Percentiles rank a stretch among this genome's conserved stretches.
phyloP scores from a whole-genome alignment of 2,888 invertebrate genomes.

The Acleris literana region DNA sequence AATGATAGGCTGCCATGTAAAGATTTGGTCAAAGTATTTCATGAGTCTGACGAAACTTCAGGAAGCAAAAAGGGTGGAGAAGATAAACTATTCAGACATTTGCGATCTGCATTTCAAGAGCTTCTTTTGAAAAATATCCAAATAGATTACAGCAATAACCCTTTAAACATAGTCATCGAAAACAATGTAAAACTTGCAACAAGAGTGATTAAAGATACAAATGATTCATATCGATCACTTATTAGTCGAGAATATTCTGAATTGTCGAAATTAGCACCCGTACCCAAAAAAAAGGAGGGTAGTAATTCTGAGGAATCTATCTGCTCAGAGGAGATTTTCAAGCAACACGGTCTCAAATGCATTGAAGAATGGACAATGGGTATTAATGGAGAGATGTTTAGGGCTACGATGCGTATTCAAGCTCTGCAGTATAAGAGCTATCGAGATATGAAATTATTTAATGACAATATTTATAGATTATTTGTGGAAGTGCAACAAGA shows the following conservation, averaged over 20 bases:
- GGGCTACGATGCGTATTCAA: conserved; percentile 72
- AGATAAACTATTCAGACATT: conserved; percentile 67
- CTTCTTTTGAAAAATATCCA: conserved; percentile 65
- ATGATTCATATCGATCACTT: conserved; percentile 60
- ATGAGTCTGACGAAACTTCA: conserved; percentile 62
- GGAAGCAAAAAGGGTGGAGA: conserved; percentile 64
- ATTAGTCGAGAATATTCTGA: conserved; percentile 69
- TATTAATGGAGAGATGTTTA: conserved; percentile 80
- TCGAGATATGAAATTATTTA: conserved; percentile 71
- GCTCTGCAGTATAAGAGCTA: conserved; percentile 68
- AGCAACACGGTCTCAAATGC: conserved; percentile 68
- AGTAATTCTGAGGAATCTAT: conserved; percentile 54
- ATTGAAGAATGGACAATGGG: conserved; percentile 84
- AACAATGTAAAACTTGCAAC: conserved; percentile 70
- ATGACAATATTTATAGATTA: conserved; percentile 67
- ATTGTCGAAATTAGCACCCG: conserved; percentile 60
- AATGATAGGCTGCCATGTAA: conserved; percentile 65
- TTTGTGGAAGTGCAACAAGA: conserved; percentile 72
- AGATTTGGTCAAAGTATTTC: conserved; percentile 66
- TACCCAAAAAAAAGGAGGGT: conserved; percentile 65
- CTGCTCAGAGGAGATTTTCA: conserved; percentile 65
- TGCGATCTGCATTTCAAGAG: conserved; percentile 65
- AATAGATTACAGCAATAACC: conserved; percentile 72
- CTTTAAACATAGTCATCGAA: conserved; percentile 70
- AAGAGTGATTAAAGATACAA: conserved; percentile 64